Evolutionary conservation across 2,888 invertebrate species (phyloP).

Genomic region (Cryptocephalus primarius): DNA sequence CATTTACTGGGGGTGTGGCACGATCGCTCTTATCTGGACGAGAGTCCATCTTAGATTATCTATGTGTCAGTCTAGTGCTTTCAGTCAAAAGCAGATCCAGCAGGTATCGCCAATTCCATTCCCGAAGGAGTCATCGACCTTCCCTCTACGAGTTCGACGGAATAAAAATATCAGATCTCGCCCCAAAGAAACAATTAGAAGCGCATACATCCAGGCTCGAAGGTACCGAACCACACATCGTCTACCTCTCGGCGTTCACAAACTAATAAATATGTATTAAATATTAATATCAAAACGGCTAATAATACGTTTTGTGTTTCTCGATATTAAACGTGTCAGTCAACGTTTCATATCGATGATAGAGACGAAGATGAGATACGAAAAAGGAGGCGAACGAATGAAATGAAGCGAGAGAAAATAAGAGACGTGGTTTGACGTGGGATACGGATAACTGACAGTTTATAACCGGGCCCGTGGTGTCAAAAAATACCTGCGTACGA

Average conservation of each 20-base stretch:
- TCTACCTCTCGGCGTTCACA: slow-evolving; percentile 12
- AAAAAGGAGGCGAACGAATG: slow-evolving; percentile 16
- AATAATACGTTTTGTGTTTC: slow-evolving; percentile 29
- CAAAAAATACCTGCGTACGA: slow-evolving; percentile 21
- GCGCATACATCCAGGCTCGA: no score
- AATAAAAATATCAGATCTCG: no score
- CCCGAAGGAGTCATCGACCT: no score
- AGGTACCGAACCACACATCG: slow-evolving; percentile 4
- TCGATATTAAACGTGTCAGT: slow-evolving; percentile 28
- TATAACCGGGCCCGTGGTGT: slow-evolving; percentile 23
- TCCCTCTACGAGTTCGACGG: no score
- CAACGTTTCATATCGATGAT: slow-evolving; percentile 16
- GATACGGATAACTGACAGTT: slow-evolving; percentile 27
- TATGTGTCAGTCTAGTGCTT: no score
- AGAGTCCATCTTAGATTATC: no score
- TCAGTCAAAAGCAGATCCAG: no score
- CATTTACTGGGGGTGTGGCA: no score
- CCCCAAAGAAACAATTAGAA: no score
- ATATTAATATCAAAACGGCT: slow-evolving; percentile 28
- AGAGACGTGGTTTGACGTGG: slow-evolving; percentile 24
- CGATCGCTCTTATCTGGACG: no score
- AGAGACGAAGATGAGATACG: slow-evolving; percentile 11
- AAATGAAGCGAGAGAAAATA: slow-evolving; percentile 27
- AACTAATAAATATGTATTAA: slow-evolving; percentile 33
- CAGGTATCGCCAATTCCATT: no score